These are phyloP conservation scores for Drosophila bipectinata DNA, from an alignment of 1,140 invertebrate genomes.

Conservation along the genomic window DNA sequence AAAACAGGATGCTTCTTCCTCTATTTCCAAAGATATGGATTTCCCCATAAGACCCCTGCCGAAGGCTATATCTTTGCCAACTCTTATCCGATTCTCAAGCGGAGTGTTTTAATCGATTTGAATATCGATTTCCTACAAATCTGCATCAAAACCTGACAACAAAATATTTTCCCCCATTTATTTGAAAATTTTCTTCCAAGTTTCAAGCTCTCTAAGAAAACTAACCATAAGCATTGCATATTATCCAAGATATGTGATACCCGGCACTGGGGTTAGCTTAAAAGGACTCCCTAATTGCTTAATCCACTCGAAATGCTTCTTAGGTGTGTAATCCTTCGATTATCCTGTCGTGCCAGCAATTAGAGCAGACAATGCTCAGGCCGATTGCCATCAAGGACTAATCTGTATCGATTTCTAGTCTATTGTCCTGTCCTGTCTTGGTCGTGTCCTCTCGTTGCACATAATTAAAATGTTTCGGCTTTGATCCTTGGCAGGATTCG, in stretches of 20 bases:
- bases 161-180: too few relatives aligned
- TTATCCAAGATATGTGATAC: background rate
- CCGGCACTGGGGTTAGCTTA: too few relatives aligned
- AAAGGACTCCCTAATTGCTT: background rate
- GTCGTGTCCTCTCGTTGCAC: constrained; percentile 20
- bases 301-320: background rate
- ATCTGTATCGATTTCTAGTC: constrained; percentile 9
- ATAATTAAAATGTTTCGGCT: constrained; percentile 55
- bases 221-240: background rate
- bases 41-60: too few relatives aligned
- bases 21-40: too few relatives aligned
- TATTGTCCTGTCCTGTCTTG: constrained; percentile 3
- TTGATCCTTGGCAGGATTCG: constrained; percentile 19
- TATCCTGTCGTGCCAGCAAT: constrained; percentile 6
- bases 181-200: too few relatives aligned
- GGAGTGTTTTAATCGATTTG: too few relatives aligned
- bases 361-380: constrained; percentile 6
- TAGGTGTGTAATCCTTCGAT: background rate
- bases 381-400: constrained; percentile 8
- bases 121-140: too few relatives aligned
- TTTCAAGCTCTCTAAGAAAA: too few relatives aligned
- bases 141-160: too few relatives aligned
- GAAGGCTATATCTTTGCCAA: too few relatives aligned
- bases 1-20: too few relatives aligned
- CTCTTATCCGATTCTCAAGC: too few relatives aligned